These are phyloP conservation scores for Brenthis daphne DNA, from an alignment of 2,888 invertebrate genomes.

Conservation along the genomic window DNA sequence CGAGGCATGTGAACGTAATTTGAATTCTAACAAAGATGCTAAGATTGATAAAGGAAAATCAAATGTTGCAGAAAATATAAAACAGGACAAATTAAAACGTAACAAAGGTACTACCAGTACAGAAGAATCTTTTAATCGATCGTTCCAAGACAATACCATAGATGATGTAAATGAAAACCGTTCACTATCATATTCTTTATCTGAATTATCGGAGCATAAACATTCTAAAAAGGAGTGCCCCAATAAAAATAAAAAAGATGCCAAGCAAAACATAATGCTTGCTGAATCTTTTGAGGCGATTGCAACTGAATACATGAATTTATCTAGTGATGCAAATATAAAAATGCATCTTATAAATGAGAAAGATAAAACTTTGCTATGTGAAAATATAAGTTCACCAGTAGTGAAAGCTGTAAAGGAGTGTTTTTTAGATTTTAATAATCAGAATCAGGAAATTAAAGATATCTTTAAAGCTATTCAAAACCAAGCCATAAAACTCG, in stretches of 20 bases:
- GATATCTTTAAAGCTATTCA: constrained; percentile 52
- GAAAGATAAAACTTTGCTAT: constrained; percentile 60
- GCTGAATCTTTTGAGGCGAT: constrained; percentile 70
- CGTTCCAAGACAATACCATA: constrained; percentile 60
- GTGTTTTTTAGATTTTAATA: constrained; percentile 54
- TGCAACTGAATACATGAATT: constrained; percentile 57
- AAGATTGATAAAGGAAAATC: constrained; percentile 49
- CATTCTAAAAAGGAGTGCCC: constrained; percentile 46
- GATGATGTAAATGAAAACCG: constrained; percentile 67
- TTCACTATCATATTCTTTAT: constrained; percentile 61
- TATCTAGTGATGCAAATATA: constrained; percentile 55
- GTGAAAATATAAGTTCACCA: constrained; percentile 62
- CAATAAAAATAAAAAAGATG: constrained; percentile 43
- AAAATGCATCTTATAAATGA: constrained; percentile 74
- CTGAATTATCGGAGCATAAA: constrained; percentile 63
- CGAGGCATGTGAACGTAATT: constrained; percentile 34
- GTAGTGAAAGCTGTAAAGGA: constrained; percentile 63
- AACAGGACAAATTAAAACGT: constrained; percentile 47
- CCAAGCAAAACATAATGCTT: constrained; percentile 48
- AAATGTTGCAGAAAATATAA: constrained; percentile 52
- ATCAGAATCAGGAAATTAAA: constrained; percentile 45
- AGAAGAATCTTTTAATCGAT: constrained; percentile 55
- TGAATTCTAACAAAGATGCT: constrained; percentile 36
- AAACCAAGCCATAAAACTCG: constrained; percentile 54
- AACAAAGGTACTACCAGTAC: constrained; percentile 50